Conservation (phyloP, 1,140 invertebrate species). For the Cryptotermes secundus region DNA sequence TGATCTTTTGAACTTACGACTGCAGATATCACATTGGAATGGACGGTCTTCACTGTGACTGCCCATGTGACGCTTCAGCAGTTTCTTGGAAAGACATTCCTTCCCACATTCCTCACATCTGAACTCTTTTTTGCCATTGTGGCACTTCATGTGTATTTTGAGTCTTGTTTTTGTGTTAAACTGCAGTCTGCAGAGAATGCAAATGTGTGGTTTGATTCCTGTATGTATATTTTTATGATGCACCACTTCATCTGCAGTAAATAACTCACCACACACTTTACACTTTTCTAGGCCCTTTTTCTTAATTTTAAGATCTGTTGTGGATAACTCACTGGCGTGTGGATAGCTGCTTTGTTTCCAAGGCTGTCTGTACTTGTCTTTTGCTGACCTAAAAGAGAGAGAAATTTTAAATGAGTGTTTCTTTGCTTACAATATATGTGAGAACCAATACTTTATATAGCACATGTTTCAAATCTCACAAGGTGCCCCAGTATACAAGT, state of each 20-base stretch:
- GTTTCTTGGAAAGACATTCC: conserved; percentile 29
- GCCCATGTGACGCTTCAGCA: conserved; percentile 29
- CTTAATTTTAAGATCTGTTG: not conserved
- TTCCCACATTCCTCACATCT: conserved; percentile 28
- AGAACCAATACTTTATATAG: too few species aligned
- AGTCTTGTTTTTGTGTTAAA: conserved; percentile 51
- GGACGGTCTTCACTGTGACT: conserved; percentile 50
- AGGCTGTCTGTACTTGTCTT: not conserved
- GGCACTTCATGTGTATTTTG: conserved; percentile 46
- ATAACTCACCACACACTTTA: conserved; percentile 62
- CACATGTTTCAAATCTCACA: too few species aligned
- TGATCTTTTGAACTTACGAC: conserved; percentile 50
- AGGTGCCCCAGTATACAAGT: too few species aligned
- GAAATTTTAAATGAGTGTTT: not conserved
- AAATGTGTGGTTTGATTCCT: conserved; percentile 55
- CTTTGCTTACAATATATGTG: too few species aligned
- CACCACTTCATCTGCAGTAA: conserved; percentile 40
- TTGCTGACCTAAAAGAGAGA: not conserved
- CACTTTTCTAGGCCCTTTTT: conserved; percentile 36
- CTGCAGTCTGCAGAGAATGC: conserved; percentile 41
- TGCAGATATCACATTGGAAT: conserved; percentile 51
- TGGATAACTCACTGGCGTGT: not conserved
- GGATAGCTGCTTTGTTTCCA: not conserved
- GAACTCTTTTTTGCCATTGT: conserved; percentile 43
- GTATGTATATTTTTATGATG: conserved; percentile 27